Conservation (phyloP, 2,113 vertebrate genomes). For the Etia nguti region DNA sequence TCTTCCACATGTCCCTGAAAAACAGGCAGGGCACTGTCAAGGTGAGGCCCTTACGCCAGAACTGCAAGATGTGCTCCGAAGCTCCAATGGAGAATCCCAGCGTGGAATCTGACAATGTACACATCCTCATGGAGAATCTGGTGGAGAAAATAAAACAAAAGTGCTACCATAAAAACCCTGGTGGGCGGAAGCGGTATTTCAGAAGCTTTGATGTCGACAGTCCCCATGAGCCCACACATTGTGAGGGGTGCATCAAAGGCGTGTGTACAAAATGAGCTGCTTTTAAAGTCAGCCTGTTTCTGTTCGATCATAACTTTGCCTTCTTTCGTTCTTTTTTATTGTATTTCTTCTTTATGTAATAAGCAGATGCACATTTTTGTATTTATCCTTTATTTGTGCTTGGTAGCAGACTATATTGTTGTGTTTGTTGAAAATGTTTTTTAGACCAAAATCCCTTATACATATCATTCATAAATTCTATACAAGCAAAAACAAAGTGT, state of each 20-base stretch:
- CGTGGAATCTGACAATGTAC: constrained; percentile 62
- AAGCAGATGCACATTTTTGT: not conserved
- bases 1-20: constrained; percentile 52
- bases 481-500: not conserved
- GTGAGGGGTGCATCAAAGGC: constrained; percentile 71
- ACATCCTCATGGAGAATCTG: constrained; percentile 75
- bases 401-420: not conserved
- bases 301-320: not conserved
- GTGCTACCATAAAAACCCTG: constrained; percentile 61
- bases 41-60: constrained; percentile 68
- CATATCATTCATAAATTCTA: not conserved
- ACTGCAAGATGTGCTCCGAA: constrained; percentile 39
- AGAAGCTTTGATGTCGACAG: constrained; percentile 11
- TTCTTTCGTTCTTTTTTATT: not conserved
- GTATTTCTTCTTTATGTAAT: not conserved
- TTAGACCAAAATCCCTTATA: too few relatives aligned
- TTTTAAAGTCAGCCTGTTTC: not conserved
- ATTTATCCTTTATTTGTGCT: not conserved
- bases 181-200: not conserved
- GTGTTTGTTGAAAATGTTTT: not conserved
- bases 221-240: constrained; percentile 69
- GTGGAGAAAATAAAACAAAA: constrained; percentile 74
- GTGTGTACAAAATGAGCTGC: not conserved
- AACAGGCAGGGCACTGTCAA: constrained; percentile 13
- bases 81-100: constrained; percentile 59